Percentiles rank a stretch among this genome's conserved stretches.
These are phyloP conservation scores for Calcarius lapponicus DNA, from an alignment of 2,797 vertebrate genomes.

Conservation along the genomic window DNA sequence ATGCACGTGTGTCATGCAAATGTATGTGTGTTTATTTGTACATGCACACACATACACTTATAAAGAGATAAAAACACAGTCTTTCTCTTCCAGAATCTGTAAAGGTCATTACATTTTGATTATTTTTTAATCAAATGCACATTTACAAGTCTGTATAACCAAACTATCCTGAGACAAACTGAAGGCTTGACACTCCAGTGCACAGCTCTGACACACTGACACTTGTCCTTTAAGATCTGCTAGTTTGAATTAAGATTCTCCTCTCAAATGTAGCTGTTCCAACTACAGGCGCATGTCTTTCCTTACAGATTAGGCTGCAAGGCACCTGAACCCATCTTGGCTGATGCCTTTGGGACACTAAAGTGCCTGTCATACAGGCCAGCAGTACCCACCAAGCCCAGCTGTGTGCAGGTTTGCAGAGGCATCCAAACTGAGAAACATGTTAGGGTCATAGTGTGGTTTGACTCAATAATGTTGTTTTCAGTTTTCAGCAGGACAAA, in stretches of 20 bases:
- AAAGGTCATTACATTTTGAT: conserved; percentile 6
- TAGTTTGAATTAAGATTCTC: not conserved
- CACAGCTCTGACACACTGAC: not conserved
- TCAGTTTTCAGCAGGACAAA: not conserved
- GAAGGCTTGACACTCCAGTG: not conserved
- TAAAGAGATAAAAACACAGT: not conserved
- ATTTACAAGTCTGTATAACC: conserved; percentile 5
- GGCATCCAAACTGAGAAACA: not conserved
- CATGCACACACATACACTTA: not conserved
- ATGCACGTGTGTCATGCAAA: not conserved
- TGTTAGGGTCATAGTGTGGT: not conserved
- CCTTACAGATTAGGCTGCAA: not conserved
- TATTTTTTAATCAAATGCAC: conserved; percentile 40
- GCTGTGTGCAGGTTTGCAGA: not conserved
- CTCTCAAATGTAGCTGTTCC: not conserved
- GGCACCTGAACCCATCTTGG: not conserved
- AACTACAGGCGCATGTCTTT: not conserved
- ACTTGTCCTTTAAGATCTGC: not conserved
- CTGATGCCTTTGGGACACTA: not conserved
- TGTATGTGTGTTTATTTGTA: not conserved
- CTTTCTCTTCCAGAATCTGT: conserved; percentile 5
- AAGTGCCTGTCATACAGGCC: not conserved
- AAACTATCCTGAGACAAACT: conserved; percentile 7
- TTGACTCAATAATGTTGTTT: not conserved
- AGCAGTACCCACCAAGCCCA: not conserved